Evolutionary conservation across 2,797 vertebrate species (phyloP).

Genomic region (Thalassophryne amazonica): DNA sequence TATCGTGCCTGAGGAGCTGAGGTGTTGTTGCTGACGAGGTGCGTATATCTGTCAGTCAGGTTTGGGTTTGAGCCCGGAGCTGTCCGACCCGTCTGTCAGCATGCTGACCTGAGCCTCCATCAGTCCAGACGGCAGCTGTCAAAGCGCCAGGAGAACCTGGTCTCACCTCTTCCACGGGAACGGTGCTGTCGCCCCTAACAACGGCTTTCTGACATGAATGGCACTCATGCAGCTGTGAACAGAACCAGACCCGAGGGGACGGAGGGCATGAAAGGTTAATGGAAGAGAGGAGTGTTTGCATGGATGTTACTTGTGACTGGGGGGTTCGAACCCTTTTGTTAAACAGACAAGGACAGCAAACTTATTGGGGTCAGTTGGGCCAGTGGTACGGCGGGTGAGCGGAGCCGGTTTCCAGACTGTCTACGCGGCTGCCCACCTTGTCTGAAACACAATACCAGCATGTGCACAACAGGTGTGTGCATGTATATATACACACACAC

Average conservation of each 20-base stretch:
- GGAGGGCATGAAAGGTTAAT: slow-evolving; percentile 53
- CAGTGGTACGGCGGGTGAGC: slow-evolving; percentile 25
- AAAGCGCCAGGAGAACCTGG: slow-evolving; percentile 7
- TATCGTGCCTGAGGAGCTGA: slow-evolving; percentile 19
- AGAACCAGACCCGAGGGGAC: slow-evolving; percentile 27
- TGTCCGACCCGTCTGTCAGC: slow-evolving; percentile 25
- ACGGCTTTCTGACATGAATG: slow-evolving; percentile 29
- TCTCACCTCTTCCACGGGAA: slow-evolving; percentile 7
- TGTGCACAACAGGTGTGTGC: background rate
- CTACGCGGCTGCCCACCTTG: slow-evolving; percentile 51
- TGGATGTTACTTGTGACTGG: slow-evolving; percentile 55
- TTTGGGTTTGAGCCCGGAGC: slow-evolving; percentile 29
- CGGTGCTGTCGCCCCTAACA: slow-evolving; percentile 35
- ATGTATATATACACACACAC: background rate
- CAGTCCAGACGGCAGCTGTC: slow-evolving; percentile 41
- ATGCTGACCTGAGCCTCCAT: slow-evolving; percentile 25
- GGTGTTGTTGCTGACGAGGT: slow-evolving; percentile 28
- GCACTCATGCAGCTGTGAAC: slow-evolving; percentile 45
- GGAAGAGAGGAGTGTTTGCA: slow-evolving; percentile 50
- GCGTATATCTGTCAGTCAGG: slow-evolving; percentile 41
- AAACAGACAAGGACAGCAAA: slow-evolving; percentile 8
- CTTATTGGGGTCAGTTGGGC: slow-evolving; percentile 47
- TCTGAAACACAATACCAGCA: slow-evolving; percentile 56
- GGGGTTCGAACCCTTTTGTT: slow-evolving; percentile 31
- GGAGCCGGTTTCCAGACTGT: slow-evolving; percentile 38